Percentiles rank a stretch among this genome's conserved stretches.
Conservation (phyloP, 1,140 invertebrate genomes). For the Pollicipes pollicipes region DNA sequence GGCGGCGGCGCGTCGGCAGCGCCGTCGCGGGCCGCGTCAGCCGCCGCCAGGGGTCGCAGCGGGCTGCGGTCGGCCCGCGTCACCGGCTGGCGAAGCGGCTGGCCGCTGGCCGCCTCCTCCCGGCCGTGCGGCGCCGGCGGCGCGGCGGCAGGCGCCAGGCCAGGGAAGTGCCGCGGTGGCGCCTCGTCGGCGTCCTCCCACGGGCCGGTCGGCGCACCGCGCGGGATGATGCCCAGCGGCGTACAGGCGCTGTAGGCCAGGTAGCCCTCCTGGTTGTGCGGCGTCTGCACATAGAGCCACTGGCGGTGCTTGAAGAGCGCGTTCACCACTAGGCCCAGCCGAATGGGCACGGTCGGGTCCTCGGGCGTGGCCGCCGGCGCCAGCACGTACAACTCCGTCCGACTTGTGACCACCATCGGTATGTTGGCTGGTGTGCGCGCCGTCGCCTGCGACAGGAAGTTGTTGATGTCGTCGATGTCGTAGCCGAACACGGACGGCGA, state of each 20-base stretch:
- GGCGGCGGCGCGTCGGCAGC: too few relatives aligned
- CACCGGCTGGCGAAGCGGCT: too few relatives aligned
- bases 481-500: background rate
- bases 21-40: too few relatives aligned
- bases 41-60: too few relatives aligned
- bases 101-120: too few relatives aligned
- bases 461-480: background rate
- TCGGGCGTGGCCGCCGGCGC: too few relatives aligned
- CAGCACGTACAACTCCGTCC: constrained; percentile 7
- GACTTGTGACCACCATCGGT: constrained; percentile 16
- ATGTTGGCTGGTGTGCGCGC: constrained; percentile 13
- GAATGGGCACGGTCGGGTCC: too few relatives aligned
- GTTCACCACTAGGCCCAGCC: constrained; percentile 9
- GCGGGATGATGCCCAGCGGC: background rate
- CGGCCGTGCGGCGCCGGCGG: too few relatives aligned
- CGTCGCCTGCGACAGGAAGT: background rate
- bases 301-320: constrained; percentile 14
- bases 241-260: background rate
- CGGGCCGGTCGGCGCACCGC: background rate
- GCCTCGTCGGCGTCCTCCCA: too few relatives aligned
- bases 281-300: constrained; percentile 16
- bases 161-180: too few relatives aligned
- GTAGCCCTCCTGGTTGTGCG: constrained; percentile 15
- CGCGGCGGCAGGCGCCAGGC: too few relatives aligned
- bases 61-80: too few relatives aligned